Evolutionary conservation across 2,113 vertebrate species (phyloP).

Genomic region (Pomatorhinus ruficollis): DNA sequence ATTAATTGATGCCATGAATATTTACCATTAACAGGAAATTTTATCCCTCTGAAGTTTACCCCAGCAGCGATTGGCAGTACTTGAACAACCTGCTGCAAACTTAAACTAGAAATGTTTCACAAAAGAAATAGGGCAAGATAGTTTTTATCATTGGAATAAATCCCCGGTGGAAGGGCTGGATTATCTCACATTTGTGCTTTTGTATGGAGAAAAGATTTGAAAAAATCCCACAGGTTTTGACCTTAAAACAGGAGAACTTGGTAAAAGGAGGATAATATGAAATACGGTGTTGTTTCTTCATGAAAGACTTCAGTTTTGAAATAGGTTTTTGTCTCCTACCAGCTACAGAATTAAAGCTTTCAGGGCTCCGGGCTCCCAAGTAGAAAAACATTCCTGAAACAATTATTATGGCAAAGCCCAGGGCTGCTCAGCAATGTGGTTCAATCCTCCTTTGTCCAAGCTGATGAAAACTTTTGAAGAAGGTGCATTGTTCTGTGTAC

Average conservation of each 20-base stretch:
- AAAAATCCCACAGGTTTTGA: neutral
- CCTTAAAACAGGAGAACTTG: neutral
- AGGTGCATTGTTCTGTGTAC: neutral
- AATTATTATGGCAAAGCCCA: neutral
- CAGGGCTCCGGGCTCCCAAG: neutral
- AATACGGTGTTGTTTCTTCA: neutral
- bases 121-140: neutral
- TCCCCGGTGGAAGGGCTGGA: neutral
- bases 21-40: neutral
- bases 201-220: neutral
- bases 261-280: neutral
- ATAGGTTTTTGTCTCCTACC: neutral
- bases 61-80: neutral
- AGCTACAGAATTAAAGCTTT: neutral
- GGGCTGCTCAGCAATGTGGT: neutral
- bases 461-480: neutral
- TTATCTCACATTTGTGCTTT: neutral
- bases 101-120: neutral
- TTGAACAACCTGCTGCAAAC: neutral
- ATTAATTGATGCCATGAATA: neutral
- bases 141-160: neutral
- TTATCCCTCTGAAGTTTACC: neutral
- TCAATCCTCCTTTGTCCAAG: neutral
- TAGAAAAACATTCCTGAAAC: neutral
- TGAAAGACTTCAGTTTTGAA: neutral